Conservation (phyloP, 1,140 invertebrate species). For the Saccostrea glomerata region DNA sequence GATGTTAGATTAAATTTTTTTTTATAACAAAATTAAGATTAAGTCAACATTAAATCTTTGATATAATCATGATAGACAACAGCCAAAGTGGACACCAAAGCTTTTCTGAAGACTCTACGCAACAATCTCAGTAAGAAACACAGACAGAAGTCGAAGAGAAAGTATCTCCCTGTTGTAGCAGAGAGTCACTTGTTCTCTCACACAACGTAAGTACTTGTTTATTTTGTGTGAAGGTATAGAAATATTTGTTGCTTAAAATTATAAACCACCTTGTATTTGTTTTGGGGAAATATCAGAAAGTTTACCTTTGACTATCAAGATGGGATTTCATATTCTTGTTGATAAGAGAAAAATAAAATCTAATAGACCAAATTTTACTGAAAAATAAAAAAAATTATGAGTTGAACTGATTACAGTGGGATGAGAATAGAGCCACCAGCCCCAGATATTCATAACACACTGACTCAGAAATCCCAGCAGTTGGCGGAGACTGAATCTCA, state of each 20-base stretch:
- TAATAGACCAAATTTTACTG: neutral
- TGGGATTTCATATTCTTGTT: no score
- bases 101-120: conserved; percentile 95
- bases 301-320: no score
- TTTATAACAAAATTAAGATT: no score
- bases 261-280: no score
- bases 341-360: no score
- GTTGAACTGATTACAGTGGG: neutral
- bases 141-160: conserved; percentile 68
- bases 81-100: conserved; percentile 97
- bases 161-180: conserved; percentile 75
- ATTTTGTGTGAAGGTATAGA: neutral
- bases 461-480: conserved; percentile 40
- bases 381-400: neutral
- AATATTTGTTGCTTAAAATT: no score
- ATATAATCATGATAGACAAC: conserved; percentile 86
- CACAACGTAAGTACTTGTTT: conserved; percentile 58
- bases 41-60: neutral
- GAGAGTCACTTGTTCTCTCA: conserved; percentile 63
- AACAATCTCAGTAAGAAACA: conserved; percentile 90
- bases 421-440: conserved; percentile 53
- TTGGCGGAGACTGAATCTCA: conserved; percentile 41
- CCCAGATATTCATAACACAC: conserved; percentile 59
- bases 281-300: no score
- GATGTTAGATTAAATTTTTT: no score